phyloP scores from a whole-genome alignment of 2,113 vertebrate species.

The Epinephelus moara region DNA sequence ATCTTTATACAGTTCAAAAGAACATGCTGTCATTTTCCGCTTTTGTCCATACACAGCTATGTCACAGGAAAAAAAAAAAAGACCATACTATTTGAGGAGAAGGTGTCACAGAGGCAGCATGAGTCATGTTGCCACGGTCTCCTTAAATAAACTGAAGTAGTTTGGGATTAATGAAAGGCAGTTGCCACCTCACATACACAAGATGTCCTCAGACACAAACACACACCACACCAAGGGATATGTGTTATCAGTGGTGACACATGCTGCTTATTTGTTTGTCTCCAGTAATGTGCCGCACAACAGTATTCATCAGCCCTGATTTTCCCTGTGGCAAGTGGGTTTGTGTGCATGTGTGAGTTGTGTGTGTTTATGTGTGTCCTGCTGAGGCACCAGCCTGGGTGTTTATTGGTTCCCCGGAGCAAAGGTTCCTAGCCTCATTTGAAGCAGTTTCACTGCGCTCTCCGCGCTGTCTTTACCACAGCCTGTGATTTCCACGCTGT shows the following conservation, averaged over 20 bases:
- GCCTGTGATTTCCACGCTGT: constrained; percentile 33
- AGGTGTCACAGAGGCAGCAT: constrained; percentile 3
- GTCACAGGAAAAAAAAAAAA: background rate
- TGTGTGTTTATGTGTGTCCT: constrained; percentile 41
- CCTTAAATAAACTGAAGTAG: constrained; percentile 33
- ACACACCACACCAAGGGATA: constrained; percentile 47
- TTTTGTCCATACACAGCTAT: background rate
- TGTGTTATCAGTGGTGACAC: constrained; percentile 72
- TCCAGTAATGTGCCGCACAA: constrained; percentile 79
- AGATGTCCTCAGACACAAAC: constrained; percentile 41
- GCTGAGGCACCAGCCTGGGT: constrained; percentile 40
- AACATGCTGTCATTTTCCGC: background rate
- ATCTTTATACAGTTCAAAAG: constrained; percentile 3
- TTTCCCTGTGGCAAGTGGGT: constrained; percentile 60
- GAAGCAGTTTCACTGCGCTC: constrained; percentile 21
- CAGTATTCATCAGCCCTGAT: constrained; percentile 81
- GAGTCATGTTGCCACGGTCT: constrained; percentile 20
- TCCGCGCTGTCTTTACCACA: background rate
- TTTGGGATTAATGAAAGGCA: constrained; percentile 31
- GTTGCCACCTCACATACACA: background rate
- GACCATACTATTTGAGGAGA: background rate
- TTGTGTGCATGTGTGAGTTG: constrained; percentile 37
- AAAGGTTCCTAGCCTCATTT: constrained; percentile 54
- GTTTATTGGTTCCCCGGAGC: constrained; percentile 63
- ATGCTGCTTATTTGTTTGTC: constrained; percentile 80